phyloP scores from a whole-genome alignment of 1,140 invertebrate genomes.

The Temnothorax nylanderi region DNA sequence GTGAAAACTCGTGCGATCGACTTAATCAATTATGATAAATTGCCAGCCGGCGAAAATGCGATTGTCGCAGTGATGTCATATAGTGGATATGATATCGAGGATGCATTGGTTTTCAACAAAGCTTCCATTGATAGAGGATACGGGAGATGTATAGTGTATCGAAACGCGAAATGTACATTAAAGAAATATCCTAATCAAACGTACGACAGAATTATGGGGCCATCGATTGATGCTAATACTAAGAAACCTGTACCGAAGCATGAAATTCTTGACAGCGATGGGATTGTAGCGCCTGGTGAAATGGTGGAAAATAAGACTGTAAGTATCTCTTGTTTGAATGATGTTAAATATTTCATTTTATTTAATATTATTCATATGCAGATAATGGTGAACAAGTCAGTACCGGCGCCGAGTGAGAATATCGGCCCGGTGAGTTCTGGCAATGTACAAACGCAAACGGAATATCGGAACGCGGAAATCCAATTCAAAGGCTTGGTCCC shows the following conservation, averaged over 20 bases:
- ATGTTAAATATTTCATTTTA: background rate
- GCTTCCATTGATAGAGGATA: conserved; percentile 97
- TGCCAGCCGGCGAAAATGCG: conserved; percentile 99
- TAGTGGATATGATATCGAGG: conserved; percentile 99
- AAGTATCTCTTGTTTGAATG: conserved; percentile 28
- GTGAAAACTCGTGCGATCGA: conserved; percentile 98
- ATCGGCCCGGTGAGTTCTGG: conserved; percentile 87
- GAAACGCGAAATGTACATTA: conserved; percentile 94
- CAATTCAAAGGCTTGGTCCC: conserved; percentile 93
- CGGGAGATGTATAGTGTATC: conserved; percentile 96
- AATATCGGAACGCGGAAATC: conserved; percentile 90
- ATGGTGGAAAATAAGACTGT: conserved; percentile 91
- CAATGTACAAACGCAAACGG: conserved; percentile 77
- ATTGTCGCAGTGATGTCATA: conserved; percentile 99
- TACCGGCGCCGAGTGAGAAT: conserved; percentile 89
- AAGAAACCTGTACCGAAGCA: conserved; percentile 95
- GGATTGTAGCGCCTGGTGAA: conserved; percentile 96
- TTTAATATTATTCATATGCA: conserved; percentile 58
- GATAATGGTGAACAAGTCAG: conserved; percentile 95
- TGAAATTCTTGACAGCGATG: conserved; percentile 95
- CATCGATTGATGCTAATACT: conserved; percentile 92
- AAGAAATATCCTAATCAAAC: conserved; percentile 98
- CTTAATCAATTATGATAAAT: conserved; percentile 97
- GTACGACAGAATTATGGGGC: conserved; percentile 96
- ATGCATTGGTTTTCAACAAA: conserved; percentile 98